Base-by-base conservation (phyloP, 1,140 invertebrate genomes). In the Euura saliciscinereae region DNA sequence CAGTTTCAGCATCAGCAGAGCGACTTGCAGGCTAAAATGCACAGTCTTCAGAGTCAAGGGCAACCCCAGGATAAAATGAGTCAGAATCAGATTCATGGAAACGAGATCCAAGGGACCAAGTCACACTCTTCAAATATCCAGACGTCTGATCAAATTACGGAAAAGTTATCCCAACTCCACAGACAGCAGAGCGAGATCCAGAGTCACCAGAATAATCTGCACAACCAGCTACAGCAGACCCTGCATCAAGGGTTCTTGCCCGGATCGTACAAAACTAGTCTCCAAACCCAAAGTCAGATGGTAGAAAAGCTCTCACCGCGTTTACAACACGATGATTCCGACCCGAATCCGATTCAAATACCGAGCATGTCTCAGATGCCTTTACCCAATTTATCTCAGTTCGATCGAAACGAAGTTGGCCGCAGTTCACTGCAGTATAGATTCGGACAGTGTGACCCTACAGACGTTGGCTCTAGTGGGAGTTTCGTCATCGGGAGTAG, bases 351-450 rank as follows among this genome's bases (percentile, higher is more conserved):
- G 67, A 82, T 84, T 77, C 81, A 81, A 70, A 81, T 81, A 73
- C 77, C 83, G 44, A 86, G 77, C 78, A 83, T 85, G 76, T 84
- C 85, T 43, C 86, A 86, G 73, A 82, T 86, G 76, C 82, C 83
- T 4, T 77, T 86, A 71, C 79, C 84, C 66, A 80, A 78, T 74
- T 77, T 84, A 10, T 78, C 85, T 11, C 84, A 84, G 65, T 85
- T 86, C 76, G 85, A 86, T 71, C 83, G 84, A 5, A 70, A 77
- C 7, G 85, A 86, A 69, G 70, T 79, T 59, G 51, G 79, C 69
- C 76, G 79, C 11, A 66, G 71, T 65, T 78, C 85, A 44, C 81
- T 82, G 65, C 71, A 80, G 3, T 83, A 59, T n/a, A 59, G 51
- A 72, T 75, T 6, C 69, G 59, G 45, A 77, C 73, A 67, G 72